A percentile compares a stretch with the other conserved stretches of the same genome.
These are phyloP conservation scores for Cavia porcellus DNA, from an alignment of 2,113 vertebrate genomes.

Conservation along the genomic window DNA sequence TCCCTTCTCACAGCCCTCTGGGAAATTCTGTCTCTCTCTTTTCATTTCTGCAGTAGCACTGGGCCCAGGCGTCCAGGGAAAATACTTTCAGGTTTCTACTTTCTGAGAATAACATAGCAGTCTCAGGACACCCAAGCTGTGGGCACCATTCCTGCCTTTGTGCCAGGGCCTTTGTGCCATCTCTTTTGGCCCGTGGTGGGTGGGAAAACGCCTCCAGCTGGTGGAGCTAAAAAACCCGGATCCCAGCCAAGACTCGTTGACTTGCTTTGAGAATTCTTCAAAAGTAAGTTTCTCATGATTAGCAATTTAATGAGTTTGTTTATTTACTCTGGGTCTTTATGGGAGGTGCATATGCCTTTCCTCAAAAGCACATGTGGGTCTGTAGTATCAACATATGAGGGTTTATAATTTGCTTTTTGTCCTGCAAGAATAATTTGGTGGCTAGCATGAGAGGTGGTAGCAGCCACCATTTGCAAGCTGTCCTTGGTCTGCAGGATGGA, in stretches of 20 bases:
- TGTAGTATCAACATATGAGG: rapidly evolving
- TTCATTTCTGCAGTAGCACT: neutral
- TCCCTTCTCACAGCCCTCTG: rapidly evolving
- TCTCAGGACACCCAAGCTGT: neutral
- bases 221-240: neutral
- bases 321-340: neutral
- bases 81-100: neutral
- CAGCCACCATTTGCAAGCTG: neutral
- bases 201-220: neutral
- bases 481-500: neutral
- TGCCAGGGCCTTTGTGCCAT: too few relatives aligned
- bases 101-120: neutral
- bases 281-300: neutral
- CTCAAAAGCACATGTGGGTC: neutral
- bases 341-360: neutral
- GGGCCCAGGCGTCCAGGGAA: neutral
- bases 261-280: slow-evolving; percentile 50
- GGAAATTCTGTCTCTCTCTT: neutral
- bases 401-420: neutral
- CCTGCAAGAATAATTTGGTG: neutral
- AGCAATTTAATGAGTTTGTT: neutral
- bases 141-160: neutral
- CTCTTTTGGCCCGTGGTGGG: neutral
- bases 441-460: neutral
- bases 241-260: neutral